phyloP scores from a whole-genome alignment of 2,888 invertebrate genomes.

The Lithosia quadra region DNA sequence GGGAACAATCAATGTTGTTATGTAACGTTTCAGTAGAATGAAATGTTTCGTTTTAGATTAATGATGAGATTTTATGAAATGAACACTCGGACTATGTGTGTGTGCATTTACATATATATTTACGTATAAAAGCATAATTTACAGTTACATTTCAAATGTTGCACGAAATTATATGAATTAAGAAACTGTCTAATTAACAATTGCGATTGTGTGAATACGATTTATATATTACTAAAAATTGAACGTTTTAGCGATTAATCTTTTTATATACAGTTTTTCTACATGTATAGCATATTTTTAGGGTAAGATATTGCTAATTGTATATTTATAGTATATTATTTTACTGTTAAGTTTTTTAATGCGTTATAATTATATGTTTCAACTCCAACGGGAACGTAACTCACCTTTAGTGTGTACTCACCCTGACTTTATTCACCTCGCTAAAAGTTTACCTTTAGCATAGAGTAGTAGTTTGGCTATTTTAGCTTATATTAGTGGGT shows the following conservation, averaged over 20 bases:
- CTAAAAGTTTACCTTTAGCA: slow-evolving; percentile 4
- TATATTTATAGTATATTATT: slow-evolving; percentile 70
- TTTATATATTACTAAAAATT: slow-evolving; percentile 52
- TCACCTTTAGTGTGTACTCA: background rate
- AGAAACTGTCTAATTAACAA: slow-evolving; percentile 35
- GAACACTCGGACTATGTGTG: slow-evolving; percentile 47
- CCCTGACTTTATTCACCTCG: slow-evolving; percentile 5
- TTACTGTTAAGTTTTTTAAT: slow-evolving; percentile 61
- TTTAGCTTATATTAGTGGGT: slow-evolving; percentile 14
- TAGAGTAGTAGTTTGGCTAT: background rate
- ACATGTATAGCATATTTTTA: slow-evolving; percentile 72
- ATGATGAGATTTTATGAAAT: slow-evolving; percentile 52
- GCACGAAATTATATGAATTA: slow-evolving; percentile 46
- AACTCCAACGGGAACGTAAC: slow-evolving; percentile 24
- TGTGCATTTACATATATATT: slow-evolving; percentile 47
- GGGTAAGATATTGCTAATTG: slow-evolving; percentile 72
- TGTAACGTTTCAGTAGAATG: slow-evolving; percentile 42
- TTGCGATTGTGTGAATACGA: slow-evolving; percentile 57
- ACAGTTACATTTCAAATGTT: slow-evolving; percentile 48
- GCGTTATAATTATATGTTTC: slow-evolving; percentile 58
- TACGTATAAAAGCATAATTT: slow-evolving; percentile 50
- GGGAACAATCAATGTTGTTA: slow-evolving; percentile 69
- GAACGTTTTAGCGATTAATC: slow-evolving; percentile 59
- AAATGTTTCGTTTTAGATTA: slow-evolving; percentile 42
- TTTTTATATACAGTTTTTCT: slow-evolving; percentile 76